Percentiles rank a stretch among this genome's conserved stretches.
Evolutionary conservation across 2,113 vertebrate genomes (phyloP).

Genomic region (Nerophis lumbriciformis): DNA sequence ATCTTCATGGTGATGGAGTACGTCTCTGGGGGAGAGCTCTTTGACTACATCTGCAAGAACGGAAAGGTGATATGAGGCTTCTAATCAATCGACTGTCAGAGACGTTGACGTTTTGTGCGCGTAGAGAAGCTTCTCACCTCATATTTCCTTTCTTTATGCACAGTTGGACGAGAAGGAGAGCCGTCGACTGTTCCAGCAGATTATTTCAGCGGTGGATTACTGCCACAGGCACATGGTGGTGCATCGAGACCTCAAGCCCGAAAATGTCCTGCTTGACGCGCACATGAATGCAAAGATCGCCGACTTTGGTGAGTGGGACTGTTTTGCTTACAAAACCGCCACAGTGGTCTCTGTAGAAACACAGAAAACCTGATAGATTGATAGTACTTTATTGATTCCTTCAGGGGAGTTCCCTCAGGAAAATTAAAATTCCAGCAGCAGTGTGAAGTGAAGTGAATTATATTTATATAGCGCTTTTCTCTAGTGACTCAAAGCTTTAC

Average conservation of each 20-base stretch:
- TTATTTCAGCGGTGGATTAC: slow-evolving; percentile 97
- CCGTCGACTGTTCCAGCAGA: slow-evolving; percentile 93
- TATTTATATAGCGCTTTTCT: too few relatives aligned
- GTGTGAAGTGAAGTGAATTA: too few relatives aligned
- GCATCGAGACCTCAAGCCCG: slow-evolving; percentile 95
- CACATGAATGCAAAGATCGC: slow-evolving; percentile 99
- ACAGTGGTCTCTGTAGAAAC: too few relatives aligned
- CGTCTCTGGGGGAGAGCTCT: slow-evolving; percentile 96
- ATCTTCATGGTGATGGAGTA: slow-evolving; percentile 99
- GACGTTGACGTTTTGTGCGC: slow-evolving; percentile 16
- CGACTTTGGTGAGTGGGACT: slow-evolving; percentile 83
- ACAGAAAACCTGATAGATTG: too few relatives aligned
- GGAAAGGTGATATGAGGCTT: slow-evolving; percentile 83
- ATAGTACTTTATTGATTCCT: too few relatives aligned
- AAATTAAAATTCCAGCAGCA: too few relatives aligned
- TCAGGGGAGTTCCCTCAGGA: too few relatives aligned
- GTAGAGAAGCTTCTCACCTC: slow-evolving; percentile 34
- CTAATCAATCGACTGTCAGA: slow-evolving; percentile 3
- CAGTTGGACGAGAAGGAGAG: slow-evolving; percentile 98
- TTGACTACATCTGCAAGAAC: slow-evolving; percentile 99
- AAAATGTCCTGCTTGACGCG: slow-evolving; percentile 97
- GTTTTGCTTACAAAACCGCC: too few relatives aligned
- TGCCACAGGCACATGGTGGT: slow-evolving; percentile 99
- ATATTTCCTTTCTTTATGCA: slow-evolving; percentile 15
- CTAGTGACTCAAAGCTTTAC: too few relatives aligned